phyloP scores from a whole-genome alignment of 2,797 vertebrate species.

The Ceryle rudis region DNA sequence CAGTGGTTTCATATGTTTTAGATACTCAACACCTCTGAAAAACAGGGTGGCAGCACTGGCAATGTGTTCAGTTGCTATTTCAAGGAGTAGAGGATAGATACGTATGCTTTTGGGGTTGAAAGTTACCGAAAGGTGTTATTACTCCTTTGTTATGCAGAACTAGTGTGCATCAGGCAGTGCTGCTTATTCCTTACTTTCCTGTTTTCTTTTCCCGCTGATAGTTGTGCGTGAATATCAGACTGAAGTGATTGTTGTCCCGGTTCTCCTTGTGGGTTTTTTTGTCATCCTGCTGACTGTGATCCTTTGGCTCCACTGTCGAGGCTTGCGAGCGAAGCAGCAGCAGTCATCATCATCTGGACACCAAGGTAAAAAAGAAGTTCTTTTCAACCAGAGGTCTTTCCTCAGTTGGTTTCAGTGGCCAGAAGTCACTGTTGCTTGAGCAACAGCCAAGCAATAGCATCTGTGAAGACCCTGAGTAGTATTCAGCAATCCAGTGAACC shows the following conservation, averaged over 20 bases:
- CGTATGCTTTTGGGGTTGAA: not conserved
- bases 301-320: slow-evolving; percentile 80
- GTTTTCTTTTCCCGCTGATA: slow-evolving; percentile 7
- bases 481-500: not conserved
- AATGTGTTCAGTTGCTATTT: not conserved
- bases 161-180: not conserved
- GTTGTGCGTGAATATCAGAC: slow-evolving; percentile 79
- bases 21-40: not conserved
- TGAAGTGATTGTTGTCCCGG: slow-evolving; percentile 90
- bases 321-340: slow-evolving; percentile 52
- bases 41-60: not conserved
- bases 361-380: slow-evolving; percentile 50
- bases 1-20: not conserved
- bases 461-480: not conserved
- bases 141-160: not conserved
- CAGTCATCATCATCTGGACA: not conserved
- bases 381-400: not conserved
- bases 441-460: not conserved
- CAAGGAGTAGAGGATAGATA: not conserved
- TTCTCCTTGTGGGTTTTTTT: slow-evolving; percentile 85
- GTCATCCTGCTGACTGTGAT: slow-evolving; percentile 86
- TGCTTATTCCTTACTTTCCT: not conserved
- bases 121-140: not conserved
- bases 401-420: not conserved
- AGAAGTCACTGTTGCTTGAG: not conserved